A percentile compares a stretch with the other conserved stretches of the same genome.
These are phyloP conservation scores for Diplodus sargus DNA, from an alignment of 2,797 vertebrate genomes.

Conservation along the genomic window DNA sequence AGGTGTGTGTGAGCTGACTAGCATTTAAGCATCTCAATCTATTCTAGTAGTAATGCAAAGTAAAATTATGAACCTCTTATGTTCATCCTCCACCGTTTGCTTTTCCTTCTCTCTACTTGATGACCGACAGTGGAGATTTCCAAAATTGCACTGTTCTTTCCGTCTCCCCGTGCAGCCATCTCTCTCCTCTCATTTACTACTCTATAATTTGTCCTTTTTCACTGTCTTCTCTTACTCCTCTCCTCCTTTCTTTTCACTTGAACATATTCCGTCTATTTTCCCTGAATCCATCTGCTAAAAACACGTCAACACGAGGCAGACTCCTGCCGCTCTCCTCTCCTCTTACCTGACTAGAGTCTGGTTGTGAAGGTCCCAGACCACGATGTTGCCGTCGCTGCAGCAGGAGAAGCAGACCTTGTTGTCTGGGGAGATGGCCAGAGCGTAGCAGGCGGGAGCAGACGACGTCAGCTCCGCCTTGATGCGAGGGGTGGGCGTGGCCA, in stretches of 20 bases:
- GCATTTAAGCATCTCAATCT: no score
- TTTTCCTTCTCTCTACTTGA: background rate
- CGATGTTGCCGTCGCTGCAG: constrained; percentile 89
- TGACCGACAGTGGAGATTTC: constrained; percentile 22
- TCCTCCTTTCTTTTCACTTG: background rate
- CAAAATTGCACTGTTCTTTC: constrained; percentile 9
- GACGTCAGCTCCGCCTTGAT: constrained; percentile 84
- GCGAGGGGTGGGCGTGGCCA: constrained; percentile 82
- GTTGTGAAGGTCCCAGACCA: constrained; percentile 84
- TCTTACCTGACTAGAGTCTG: constrained; percentile 80
- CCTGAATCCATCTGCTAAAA: constrained; percentile 12
- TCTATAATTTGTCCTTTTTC: background rate
- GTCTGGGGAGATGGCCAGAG: constrained; percentile 82
- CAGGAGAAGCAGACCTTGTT: constrained; percentile 92
- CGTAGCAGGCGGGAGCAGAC: constrained; percentile 81
- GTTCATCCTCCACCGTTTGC: constrained; percentile 4
- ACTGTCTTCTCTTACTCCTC: background rate
- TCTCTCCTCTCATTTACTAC: constrained; percentile 16
- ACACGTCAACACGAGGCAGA: no score
- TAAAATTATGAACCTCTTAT: background rate
- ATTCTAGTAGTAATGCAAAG: no score
- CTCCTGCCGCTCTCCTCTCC: background rate
- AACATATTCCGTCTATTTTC: background rate
- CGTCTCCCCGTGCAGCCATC: background rate
- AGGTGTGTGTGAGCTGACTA: no score